Percentiles rank a stretch among this genome's conserved stretches.
phyloP scores from a whole-genome alignment of 2,113 vertebrate genomes.

The Jaculus jaculus region DNA sequence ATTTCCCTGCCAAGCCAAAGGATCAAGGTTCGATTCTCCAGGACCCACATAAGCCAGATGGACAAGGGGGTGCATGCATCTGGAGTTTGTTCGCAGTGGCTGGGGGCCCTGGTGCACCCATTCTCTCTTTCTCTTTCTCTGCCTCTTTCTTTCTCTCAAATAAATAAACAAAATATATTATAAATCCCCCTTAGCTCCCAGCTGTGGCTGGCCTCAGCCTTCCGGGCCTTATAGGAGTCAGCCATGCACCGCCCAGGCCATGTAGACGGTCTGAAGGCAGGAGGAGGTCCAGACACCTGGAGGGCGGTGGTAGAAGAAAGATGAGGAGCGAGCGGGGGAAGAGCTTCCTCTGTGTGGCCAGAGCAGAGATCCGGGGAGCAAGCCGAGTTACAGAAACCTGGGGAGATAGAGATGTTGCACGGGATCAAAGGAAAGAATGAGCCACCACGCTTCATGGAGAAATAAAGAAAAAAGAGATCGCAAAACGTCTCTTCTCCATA shows the following conservation, averaged over 20 bases:
- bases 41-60: too few species aligned
- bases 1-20: too few species aligned
- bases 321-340: neutral
- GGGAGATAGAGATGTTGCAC: neutral
- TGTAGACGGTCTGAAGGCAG: neutral
- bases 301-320: neutral
- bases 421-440: neutral
- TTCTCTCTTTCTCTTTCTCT: too few species aligned
- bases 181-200: too few species aligned
- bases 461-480: neutral
- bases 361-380: neutral
- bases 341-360: neutral
- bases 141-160: too few species aligned
- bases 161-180: too few species aligned
- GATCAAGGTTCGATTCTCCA: too few species aligned
- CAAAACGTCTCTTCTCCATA: neutral
- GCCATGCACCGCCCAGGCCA: neutral
- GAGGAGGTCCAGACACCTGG: neutral
- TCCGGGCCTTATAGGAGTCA: too few species aligned
- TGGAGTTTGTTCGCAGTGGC: too few species aligned
- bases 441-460: neutral
- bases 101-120: too few species aligned
- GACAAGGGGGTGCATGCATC: too few species aligned
- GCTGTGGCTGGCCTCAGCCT: too few species aligned
- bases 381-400: accelerated